Base-by-base conservation (phyloP, 2,888 invertebrate genomes). In the Xestoiulus laeticollis region DNA sequence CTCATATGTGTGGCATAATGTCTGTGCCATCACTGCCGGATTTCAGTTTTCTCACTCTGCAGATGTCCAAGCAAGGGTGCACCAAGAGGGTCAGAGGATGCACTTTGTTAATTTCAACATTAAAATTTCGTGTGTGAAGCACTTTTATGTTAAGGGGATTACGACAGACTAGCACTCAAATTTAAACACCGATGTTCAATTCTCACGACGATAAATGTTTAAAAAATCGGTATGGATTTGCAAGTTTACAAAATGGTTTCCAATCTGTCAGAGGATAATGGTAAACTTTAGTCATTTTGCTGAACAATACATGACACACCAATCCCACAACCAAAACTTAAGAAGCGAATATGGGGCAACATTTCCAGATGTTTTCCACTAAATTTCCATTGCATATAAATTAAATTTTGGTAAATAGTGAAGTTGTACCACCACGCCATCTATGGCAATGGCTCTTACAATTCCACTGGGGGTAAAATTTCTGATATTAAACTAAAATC, bases 401-500 rank as follows among this genome's bases (percentile, higher is more conserved):
- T 8, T 38, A 8, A 38, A 38, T 8, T 38, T 38, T 8, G 38
- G 38, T 38, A 38, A 38, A 38, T 38, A 8, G 38, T 1, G 38
- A 38, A 38, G 2, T 8, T 38, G 2, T 38, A 8, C 38, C 38
- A 38, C 38, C 38, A 38, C 5, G 8, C 38, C 5, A 38, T 38
- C 38, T 8, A 38, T 38, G 38, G 38, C 38, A 38, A 38, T 38
- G 38, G 38, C 38, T 1, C 38, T 38, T 59, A 16, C 78, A 10
- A 30, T 78, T 78, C 14, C 78, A 32, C 30, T 30, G 78, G 30
- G 30, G 78, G 19, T 12, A 26, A 78, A 78, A 78, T 30, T 78
- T 78, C 78, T 30, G 78, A 78, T 78, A 78, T 78, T 32, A 78
- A 78, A 32, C 30, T 32, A 78, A 78, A 78, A 78, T 78, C 78